A percentile compares a stretch with the other conserved stretches of the same genome.
Evolutionary conservation across 2,888 invertebrate genomes (phyloP).

Genomic region (Bellardia pandia): DNA sequence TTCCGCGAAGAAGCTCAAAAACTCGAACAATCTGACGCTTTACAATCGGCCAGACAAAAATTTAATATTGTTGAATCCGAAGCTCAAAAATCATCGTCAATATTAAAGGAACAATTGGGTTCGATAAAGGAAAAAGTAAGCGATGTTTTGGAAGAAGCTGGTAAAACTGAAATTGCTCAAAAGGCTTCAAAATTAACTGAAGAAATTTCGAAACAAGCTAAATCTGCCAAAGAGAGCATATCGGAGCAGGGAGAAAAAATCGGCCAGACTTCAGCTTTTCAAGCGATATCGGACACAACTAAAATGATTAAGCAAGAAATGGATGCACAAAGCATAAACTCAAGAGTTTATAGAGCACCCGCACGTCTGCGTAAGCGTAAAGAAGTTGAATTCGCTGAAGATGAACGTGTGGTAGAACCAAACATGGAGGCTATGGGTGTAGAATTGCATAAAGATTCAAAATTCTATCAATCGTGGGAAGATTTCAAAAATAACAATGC

Average conservation of each 20-base stretch:
- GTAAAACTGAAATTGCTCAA: conserved; percentile 96
- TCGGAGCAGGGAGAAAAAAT: conserved; percentile 94
- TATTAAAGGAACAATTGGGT: conserved; percentile 93
- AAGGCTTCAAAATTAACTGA: conserved; percentile 90
- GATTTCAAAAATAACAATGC: conserved; percentile 98
- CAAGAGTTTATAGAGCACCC: conserved; percentile 92
- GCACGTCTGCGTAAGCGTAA: conserved; percentile 90
- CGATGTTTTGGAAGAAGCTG: conserved; percentile 95
- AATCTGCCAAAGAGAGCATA: conserved; percentile 93
- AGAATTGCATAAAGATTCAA: conserved; percentile 98
- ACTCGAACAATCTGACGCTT: conserved; percentile 97
- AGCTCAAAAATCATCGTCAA: conserved; percentile 93
- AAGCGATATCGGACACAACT: conserved; percentile 94
- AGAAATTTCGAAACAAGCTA: conserved; percentile 94
- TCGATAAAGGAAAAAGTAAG: conserved; percentile 94
- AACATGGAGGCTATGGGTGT: conserved; percentile 93
- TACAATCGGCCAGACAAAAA: conserved; percentile 96
- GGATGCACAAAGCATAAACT: conserved; percentile 87
- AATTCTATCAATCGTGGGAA: conserved; percentile 99
- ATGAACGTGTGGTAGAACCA: conserved; percentile 88
- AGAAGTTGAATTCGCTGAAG: conserved; percentile 86
- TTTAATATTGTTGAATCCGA: conserved; percentile 98
- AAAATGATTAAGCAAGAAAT: conserved; percentile 96
- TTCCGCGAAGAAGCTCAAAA: conserved; percentile 98
- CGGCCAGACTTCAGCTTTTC: conserved; percentile 95